Percentiles rank a stretch among this genome's conserved stretches.
Conservation (phyloP, 1,140 invertebrate species). For the Ips typographus region DNA sequence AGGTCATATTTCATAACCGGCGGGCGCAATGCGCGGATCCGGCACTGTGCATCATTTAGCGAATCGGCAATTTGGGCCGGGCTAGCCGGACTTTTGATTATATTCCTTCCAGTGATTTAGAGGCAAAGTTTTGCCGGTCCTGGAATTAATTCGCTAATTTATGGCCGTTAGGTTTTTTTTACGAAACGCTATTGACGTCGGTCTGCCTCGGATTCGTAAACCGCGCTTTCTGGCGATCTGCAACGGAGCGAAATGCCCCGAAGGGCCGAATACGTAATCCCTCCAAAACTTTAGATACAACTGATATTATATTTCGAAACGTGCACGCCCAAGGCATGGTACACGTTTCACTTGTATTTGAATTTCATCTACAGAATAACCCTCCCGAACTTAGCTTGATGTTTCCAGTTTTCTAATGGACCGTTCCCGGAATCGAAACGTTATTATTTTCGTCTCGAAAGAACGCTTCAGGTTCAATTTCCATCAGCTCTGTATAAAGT, state of each 20-base stretch:
- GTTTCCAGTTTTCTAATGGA: conserved; percentile 9
- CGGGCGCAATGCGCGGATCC: conserved; percentile 1
- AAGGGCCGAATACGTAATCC: neutral
- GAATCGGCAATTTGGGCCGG: conserved; percentile 13
- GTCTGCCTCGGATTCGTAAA: neutral
- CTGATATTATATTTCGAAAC: conserved; percentile 13
- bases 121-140: conserved; percentile 27
- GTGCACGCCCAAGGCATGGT: neutral
- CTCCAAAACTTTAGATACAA: conserved; percentile 9
- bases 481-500: neutral
- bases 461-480: neutral
- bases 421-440: neutral
- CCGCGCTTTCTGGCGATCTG: neutral
- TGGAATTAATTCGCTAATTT: conserved; percentile 30
- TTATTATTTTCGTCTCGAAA: neutral
- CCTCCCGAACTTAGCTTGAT: neutral
- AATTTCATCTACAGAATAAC: conserved; percentile 6
- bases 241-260: neutral
- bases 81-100: conserved; percentile 18
- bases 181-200: neutral
- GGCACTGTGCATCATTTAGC: conserved; percentile 19
- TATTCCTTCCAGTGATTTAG: conserved; percentile 25
- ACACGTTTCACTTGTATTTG: conserved; percentile 9
- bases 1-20: conserved; percentile 11
- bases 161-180: conserved; percentile 6